These are phyloP conservation scores for Drosophila neonasuta DNA, from an alignment of 2,888 invertebrate species.

Conservation along the genomic window DNA sequence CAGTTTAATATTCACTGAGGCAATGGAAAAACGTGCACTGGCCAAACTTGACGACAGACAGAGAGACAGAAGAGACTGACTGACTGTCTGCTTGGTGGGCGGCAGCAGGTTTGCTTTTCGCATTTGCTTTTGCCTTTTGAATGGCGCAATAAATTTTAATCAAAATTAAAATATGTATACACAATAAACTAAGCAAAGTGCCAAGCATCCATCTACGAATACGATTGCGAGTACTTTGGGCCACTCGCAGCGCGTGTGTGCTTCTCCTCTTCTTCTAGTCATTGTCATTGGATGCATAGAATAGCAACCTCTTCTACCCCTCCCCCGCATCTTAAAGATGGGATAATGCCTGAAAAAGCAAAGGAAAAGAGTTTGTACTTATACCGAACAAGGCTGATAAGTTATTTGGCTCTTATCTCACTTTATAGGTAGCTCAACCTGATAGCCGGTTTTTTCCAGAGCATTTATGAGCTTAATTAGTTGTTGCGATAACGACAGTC, in stretches of 20 bases:
- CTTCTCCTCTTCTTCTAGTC: slow-evolving; percentile 35
- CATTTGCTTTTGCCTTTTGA: slow-evolving; percentile 48
- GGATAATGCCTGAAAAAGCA: background rate
- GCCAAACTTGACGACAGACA: slow-evolving; percentile 25
- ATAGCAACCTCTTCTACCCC: background rate
- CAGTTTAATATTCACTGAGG: slow-evolving; percentile 77
- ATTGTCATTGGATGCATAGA: slow-evolving; percentile 35
- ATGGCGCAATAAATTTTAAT: slow-evolving; percentile 78
- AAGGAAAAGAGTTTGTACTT: slow-evolving; percentile 5
- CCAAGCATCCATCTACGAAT: slow-evolving; percentile 33
- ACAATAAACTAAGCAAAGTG: slow-evolving; percentile 68
- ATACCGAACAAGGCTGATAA: slow-evolving; percentile 19
- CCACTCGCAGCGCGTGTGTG: slow-evolving; percentile 61
- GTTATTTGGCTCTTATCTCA: slow-evolving; percentile 37
- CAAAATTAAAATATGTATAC: slow-evolving; percentile 72
- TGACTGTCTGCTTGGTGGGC: slow-evolving; percentile 39
- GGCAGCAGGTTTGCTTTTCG: slow-evolving; percentile 44
- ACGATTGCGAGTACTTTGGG: slow-evolving; percentile 4
- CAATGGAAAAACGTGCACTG: slow-evolving; percentile 52
- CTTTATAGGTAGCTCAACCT: slow-evolving; percentile 30
- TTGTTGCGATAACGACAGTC: slow-evolving; percentile 32
- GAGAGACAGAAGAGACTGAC: slow-evolving; percentile 6
- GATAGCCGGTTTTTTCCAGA: slow-evolving; percentile 47
- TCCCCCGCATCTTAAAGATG: background rate
- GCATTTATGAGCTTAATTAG: slow-evolving; percentile 37